Conservation (phyloP, 2,797 vertebrate genomes). For the Dendrocincla tyrannina region DNA sequence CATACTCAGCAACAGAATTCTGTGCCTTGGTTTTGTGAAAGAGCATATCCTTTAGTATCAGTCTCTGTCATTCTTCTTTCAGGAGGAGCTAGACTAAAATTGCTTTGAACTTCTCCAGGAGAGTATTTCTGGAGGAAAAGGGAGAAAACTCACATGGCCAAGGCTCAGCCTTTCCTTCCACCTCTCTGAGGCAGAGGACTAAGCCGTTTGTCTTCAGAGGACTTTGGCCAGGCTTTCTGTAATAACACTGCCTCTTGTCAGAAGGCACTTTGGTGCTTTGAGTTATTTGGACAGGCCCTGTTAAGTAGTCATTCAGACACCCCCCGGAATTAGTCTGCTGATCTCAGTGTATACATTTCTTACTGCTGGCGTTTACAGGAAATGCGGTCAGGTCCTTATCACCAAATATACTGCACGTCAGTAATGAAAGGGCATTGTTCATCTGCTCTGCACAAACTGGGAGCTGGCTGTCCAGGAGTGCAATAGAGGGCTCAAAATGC, state of each 20-base stretch:
- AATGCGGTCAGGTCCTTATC: neutral
- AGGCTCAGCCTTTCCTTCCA: neutral
- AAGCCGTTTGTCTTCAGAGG: neutral
- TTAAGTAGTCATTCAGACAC: neutral
- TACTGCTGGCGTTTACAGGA: neutral
- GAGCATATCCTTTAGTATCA: neutral
- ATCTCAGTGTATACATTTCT: neutral
- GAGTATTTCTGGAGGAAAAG: neutral
- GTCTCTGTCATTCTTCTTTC: neutral
- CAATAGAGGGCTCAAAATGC: neutral
- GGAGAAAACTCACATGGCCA: neutral
- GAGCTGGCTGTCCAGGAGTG: neutral
- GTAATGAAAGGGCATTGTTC: fast-evolving
- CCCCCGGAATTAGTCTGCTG: neutral
- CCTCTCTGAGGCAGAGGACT: neutral
- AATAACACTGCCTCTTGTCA: neutral
- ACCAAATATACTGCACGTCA: neutral
- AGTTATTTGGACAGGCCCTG: neutral
- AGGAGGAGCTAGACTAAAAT: neutral
- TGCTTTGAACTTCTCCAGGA: neutral
- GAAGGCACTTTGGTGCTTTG: neutral
- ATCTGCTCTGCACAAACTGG: neutral
- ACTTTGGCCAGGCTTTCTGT: neutral
- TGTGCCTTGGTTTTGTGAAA: neutral
- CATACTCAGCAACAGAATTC: neutral